phyloP scores from a whole-genome alignment of 1,140 invertebrate genomes.

The Diprion similis region DNA sequence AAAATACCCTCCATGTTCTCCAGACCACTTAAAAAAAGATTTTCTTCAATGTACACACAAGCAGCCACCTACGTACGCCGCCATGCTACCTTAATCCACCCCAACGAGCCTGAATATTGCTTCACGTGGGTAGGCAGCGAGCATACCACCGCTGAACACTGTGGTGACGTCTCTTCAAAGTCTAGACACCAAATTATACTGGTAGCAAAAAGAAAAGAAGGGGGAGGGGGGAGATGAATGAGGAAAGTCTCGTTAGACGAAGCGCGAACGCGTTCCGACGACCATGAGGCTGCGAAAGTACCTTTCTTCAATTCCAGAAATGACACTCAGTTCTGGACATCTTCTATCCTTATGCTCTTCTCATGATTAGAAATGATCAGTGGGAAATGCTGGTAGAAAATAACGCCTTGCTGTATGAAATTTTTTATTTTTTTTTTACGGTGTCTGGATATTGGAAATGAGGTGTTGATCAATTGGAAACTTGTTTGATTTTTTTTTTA shows the following conservation, averaged over 20 bases:
- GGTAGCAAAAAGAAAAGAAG: too few species aligned
- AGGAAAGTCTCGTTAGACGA: neutral
- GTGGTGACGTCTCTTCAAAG: neutral
- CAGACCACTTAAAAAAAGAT: constrained; percentile 5
- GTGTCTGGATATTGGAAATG: too few species aligned
- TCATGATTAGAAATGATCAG: too few species aligned
- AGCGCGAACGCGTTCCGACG: neutral
- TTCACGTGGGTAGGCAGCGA: neutral
- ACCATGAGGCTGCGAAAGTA: neutral
- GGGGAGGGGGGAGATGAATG: too few species aligned
- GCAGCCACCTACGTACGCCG: neutral
- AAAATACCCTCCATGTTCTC: neutral
- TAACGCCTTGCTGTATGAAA: too few species aligned
- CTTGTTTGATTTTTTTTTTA: too few species aligned
- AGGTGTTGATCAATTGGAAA: too few species aligned
- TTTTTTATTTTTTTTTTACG: too few species aligned
- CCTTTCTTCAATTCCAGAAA: neutral
- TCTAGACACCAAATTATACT: neutral
- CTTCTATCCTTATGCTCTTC: too few species aligned
- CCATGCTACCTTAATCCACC: neutral
- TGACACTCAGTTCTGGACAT: neutral
- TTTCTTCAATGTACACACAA: neutral
- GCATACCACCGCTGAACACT: neutral
- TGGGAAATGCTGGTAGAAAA: too few species aligned
- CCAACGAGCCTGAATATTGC: constrained; percentile 7